These are phyloP conservation scores for Drosophila nr. perissopoda DNA, from an alignment of 2,888 invertebrate species.

Conservation along the genomic window DNA sequence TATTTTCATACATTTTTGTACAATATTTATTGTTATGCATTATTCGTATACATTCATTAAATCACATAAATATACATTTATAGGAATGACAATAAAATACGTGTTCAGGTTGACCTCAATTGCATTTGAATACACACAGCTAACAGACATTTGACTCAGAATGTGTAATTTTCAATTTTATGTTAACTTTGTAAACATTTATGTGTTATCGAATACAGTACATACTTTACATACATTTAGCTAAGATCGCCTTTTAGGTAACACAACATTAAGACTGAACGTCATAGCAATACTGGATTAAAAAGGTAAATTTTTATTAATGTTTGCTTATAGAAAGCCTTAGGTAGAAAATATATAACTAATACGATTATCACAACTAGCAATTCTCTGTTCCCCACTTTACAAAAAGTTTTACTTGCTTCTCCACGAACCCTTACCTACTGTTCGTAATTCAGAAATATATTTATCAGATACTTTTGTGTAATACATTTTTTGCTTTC, in stretches of 20 bases:
- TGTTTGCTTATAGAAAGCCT: slow-evolving; percentile 40
- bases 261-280: background rate
- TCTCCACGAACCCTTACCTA: background rate
- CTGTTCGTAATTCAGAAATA: background rate
- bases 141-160: background rate
- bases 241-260: background rate
- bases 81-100: slow-evolving; percentile 3
- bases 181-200: background rate
- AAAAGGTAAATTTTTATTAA: slow-evolving; percentile 7
- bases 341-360: slow-evolving; percentile 6
- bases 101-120: background rate
- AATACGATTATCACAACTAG: slow-evolving; percentile 54
- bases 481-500: background rate
- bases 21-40: background rate
- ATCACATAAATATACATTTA: slow-evolving; percentile 4
- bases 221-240: background rate
- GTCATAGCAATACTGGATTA: slow-evolving; percentile 43
- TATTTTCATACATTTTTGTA: background rate
- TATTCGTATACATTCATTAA: background rate
- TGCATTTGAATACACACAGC: background rate
- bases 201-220: background rate
- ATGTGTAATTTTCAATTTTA: too few species aligned
- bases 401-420: slow-evolving; percentile 6
- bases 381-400: background rate
- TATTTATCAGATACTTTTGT: background rate